These are phyloP conservation scores for Hyles vespertilio DNA, from an alignment of 1,140 invertebrate genomes.

Conservation along the genomic window DNA sequence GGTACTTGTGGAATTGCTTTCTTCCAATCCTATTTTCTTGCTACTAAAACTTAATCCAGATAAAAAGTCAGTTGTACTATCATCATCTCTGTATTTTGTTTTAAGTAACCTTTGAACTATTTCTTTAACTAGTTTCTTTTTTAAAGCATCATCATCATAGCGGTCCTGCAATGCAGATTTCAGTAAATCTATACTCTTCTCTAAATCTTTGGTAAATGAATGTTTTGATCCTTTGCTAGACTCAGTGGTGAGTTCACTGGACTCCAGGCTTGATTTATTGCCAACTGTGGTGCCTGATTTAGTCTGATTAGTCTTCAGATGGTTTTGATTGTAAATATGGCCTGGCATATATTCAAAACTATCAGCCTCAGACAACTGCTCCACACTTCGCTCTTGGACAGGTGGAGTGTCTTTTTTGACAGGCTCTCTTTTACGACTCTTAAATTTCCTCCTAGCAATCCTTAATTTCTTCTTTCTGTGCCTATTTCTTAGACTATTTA, in stretches of 20 bases:
- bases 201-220: conserved; percentile 64
- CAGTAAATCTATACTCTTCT: conserved; percentile 58
- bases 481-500: conserved; percentile 52
- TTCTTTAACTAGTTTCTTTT: conserved; percentile 63
- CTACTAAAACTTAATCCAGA: conserved; percentile 55
- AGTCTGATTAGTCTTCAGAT: conserved; percentile 33
- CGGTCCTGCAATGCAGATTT: conserved; percentile 45
- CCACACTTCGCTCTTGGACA: conserved; percentile 45
- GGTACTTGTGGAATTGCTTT: conserved; percentile 50
- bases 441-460: conserved; percentile 31
- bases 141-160: conserved; percentile 49
- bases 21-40: conserved; percentile 36
- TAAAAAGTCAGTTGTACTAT: conserved; percentile 53
- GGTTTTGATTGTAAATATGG: conserved; percentile 65
- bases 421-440: conserved; percentile 27
- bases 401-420: conserved; percentile 26
- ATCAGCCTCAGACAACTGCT: conserved; percentile 64
- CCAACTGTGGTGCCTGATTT: conserved; percentile 30
- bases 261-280: conserved; percentile 67
- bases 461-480: conserved; percentile 40
- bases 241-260: conserved; percentile 57
- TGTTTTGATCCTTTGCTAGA: conserved; percentile 58
- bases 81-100: conserved; percentile 60
- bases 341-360: conserved; percentile 75
- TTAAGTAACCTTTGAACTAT: conserved; percentile 58